phyloP scores from a whole-genome alignment of 2,888 invertebrate genomes.

The Gari tellinella region DNA sequence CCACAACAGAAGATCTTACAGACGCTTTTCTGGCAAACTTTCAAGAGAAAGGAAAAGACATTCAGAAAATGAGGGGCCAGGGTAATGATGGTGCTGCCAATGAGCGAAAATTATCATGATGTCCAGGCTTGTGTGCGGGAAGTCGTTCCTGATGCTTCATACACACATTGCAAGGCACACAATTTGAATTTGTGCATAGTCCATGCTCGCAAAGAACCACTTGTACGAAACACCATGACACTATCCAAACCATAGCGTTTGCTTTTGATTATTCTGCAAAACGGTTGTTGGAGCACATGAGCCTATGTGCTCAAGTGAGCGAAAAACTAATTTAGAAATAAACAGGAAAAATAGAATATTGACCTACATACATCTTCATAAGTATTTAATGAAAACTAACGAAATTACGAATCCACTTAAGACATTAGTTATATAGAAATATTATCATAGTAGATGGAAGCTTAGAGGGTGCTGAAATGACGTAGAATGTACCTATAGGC shows the following conservation, averaged over 20 bases:
- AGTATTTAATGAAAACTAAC: no score
- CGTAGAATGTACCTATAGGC: no score
- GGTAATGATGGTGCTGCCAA: slow-evolving; percentile 49
- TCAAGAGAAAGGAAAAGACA: slow-evolving; percentile 6
- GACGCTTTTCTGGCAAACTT: slow-evolving; percentile 19
- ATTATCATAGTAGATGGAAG: no score
- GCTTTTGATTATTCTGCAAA: slow-evolving; percentile 35
- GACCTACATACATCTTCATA: no score
- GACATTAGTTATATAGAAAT: no score
- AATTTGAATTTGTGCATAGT: slow-evolving; percentile 22
- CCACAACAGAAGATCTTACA: slow-evolving; percentile 26
- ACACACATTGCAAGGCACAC: slow-evolving; percentile 53
- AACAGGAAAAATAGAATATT: no score
- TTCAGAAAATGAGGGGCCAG: slow-evolving; percentile 43
- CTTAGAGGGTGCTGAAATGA: no score
- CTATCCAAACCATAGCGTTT: slow-evolving; percentile 27
- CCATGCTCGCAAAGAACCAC: slow-evolving; percentile 15
- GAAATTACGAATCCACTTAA: no score
- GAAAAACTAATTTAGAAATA: no score
- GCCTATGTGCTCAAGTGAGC: no score
- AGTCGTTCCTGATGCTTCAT: slow-evolving; percentile 29
- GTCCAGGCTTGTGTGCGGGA: slow-evolving; percentile 44
- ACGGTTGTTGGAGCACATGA: slow-evolving; percentile 16
- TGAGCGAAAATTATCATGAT: slow-evolving; percentile 36
- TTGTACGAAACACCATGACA: slow-evolving; percentile 23